Base-by-base conservation (phyloP, 2,113 vertebrate species). In the Falco punctatus region DNA sequence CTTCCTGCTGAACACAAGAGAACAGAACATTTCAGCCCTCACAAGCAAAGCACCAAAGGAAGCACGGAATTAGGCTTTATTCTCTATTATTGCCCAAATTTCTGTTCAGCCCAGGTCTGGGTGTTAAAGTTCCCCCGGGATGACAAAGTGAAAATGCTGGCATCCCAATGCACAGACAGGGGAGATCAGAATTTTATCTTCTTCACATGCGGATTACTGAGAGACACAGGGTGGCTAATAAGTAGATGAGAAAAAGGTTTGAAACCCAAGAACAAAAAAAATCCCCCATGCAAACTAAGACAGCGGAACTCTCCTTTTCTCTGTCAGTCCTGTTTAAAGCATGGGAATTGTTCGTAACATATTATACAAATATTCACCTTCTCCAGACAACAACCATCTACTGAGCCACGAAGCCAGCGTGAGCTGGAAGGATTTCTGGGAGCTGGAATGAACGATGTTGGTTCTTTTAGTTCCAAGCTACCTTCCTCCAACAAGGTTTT, bases 401-500 rank as follows among this genome's bases (percentile, higher is more conserved):
- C 79, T 4, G 15, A 94, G 81, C 77, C 92, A 91, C 8, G 4
- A 92, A 95, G 58, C n/a, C 95, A 96, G 40, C 28, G 1, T 54
- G 95, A 95, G 44, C 57, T 91, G 61, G 79, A 86, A 5, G 35
- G 83, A 55, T 77, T 92, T 95, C 83, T 82, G 67, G 48, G 71
- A 86, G 73, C 59, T 91, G 35, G 21, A 91, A 96, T 21, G 33
- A 91, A 67, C 38, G 66, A 57, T 46, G 32, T 32, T 67, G 64
- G 38, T 52, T 89, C 73, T 85, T 72, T 89, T 88, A 42, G 62
- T 93, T 94, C 72, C 88, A 94, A 81, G 82, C 75, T 62, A 24
- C 87, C 42, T 79, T 81, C 49, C 51, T 96, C 91, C 81, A 86
- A 85, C 51, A 85, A 88, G 92, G 84, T 81, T 95, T 92, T 96